Percentiles rank a stretch among this genome's conserved stretches.
These are phyloP conservation scores for Ridgeia piscesae DNA, from an alignment of 1,140 invertebrate genomes.

Conservation along the genomic window DNA sequence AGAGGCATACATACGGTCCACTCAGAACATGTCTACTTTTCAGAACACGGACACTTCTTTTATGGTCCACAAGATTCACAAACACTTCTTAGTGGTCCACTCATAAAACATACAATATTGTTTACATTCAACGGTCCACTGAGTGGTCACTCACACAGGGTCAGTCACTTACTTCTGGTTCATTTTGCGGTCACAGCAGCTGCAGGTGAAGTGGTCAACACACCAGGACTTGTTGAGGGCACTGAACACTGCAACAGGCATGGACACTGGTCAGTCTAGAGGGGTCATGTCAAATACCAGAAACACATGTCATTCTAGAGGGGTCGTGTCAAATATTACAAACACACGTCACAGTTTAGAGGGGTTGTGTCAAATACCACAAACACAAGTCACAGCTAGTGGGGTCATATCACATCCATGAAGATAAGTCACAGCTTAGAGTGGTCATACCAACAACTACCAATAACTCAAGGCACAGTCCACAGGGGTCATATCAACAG, in stretches of 20 bases:
- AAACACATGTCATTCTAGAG: conserved; percentile 8
- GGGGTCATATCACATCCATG: conserved; percentile 37
- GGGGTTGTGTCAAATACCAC: conserved; percentile 44
- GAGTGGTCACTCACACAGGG: too few species aligned
- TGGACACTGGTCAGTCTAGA: conserved; percentile 8
- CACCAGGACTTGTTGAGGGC: conserved; percentile 99
- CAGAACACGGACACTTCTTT: too few species aligned
- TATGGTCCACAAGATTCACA: too few species aligned
- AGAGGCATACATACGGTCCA: conserved; percentile 21
- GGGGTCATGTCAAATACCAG: conserved; percentile 43
- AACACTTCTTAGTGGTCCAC: too few species aligned
- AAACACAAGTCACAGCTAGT: neutral
- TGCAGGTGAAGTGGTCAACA: conserved; percentile 98
- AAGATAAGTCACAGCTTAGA: neutral
- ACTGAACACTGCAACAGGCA: conserved; percentile 81
- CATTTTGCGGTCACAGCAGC: conserved; percentile 95
- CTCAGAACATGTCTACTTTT: neutral
- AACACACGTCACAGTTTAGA: neutral
- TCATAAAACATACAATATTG: too few species aligned
- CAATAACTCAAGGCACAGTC: conserved; percentile 23
- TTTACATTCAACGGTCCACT: too few species aligned
- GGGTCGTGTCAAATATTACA: conserved; percentile 44
- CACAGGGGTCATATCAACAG: too few species aligned
- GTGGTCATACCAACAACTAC: conserved; percentile 43
- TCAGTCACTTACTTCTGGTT: conserved; percentile 82